Evolutionary conservation across 2,888 invertebrate genomes (phyloP).

Genomic region (Aphidoletes aphidimyza): DNA sequence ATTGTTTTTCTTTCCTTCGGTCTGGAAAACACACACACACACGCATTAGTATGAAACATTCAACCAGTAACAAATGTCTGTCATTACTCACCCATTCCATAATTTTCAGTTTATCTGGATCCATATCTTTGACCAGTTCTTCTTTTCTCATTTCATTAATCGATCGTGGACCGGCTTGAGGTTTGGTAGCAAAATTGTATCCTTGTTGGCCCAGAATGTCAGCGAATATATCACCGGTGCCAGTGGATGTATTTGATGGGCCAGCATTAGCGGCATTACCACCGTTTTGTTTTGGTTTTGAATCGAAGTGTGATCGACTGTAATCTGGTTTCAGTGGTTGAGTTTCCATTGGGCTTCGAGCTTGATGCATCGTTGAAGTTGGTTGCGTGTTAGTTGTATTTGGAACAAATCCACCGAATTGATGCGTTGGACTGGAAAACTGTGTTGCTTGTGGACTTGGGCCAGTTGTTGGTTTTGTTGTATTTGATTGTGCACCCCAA

Average conservation of each 20-base stretch:
- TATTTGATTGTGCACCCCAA: conserved; percentile 63
- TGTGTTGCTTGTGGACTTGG: conserved; percentile 65
- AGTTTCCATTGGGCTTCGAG: conserved; percentile 58
- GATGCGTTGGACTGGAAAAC: conserved; percentile 66
- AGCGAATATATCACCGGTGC: conserved; percentile 79
- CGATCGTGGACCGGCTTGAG: conserved; percentile 81
- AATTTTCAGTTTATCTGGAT: conserved; percentile 88
- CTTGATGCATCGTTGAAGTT: conserved; percentile 60
- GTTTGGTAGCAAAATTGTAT: conserved; percentile 82
- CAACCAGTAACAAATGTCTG: conserved; percentile 44
- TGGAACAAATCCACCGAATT: conserved; percentile 56
- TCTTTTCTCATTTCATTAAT: conserved; percentile 94
- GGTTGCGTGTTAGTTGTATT: conserved; percentile 25
- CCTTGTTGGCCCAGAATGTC: conserved; percentile 91
- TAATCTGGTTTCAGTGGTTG: conserved; percentile 67
- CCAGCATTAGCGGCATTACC: conserved; percentile 56
- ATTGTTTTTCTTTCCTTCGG: conserved; percentile 95
- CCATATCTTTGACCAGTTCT: conserved; percentile 86
- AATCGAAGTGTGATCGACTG: conserved; percentile 79
- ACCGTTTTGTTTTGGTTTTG: conserved; percentile 58
- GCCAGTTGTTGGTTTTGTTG: conserved; percentile 63
- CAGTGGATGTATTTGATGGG: conserved; percentile 55
- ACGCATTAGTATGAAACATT: neutral
- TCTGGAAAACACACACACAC: conserved; percentile 68
- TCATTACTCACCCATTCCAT: conserved; percentile 82